phyloP scores from a whole-genome alignment of 1,140 invertebrate species.

The Dicyema japonicum region DNA sequence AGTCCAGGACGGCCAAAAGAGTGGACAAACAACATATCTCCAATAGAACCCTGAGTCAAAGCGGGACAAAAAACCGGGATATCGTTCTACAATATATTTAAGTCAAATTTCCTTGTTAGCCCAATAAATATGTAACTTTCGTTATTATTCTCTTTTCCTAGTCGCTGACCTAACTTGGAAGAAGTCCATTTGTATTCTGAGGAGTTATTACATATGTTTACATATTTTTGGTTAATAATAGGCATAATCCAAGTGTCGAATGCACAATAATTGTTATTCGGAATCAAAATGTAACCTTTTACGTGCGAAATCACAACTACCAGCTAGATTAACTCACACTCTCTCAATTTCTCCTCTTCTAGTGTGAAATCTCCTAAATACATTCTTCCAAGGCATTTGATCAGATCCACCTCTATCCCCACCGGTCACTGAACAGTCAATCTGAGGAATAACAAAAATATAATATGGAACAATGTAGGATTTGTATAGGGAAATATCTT shows the following conservation, averaged over 20 bases:
- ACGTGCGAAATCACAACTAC: constrained; percentile 12
- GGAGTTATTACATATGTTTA: constrained; percentile 3
- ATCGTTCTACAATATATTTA: constrained; percentile 29
- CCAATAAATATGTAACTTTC: constrained; percentile 79
- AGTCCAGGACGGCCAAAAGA: constrained; percentile 63
- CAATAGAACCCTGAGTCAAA: constrained; percentile 78
- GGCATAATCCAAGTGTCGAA: constrained; percentile 96
- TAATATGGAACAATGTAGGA: too few relatives aligned
- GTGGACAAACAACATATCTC: constrained; percentile 67
- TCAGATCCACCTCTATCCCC: constrained; percentile 88
- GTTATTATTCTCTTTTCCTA: constrained; percentile 65
- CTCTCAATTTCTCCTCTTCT: constrained; percentile 32
- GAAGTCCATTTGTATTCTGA: constrained; percentile 52
- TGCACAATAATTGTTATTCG: constrained; percentile 85
- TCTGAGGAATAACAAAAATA: too few relatives aligned
- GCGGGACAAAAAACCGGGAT: constrained; percentile 93
- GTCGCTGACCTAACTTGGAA: constrained; percentile 41
- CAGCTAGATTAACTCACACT: constrained; percentile 69
- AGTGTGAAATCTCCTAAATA: constrained; percentile 60
- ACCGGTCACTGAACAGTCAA: constrained; percentile 82
- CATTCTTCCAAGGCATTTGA: constrained; percentile 84
- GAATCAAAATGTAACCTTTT: constrained; percentile 50
- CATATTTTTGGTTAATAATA: constrained; percentile 35
- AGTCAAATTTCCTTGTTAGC: constrained; percentile 31
- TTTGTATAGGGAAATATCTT: too few relatives aligned